Base-by-base conservation (phyloP, 2,888 invertebrate genomes). In the Phlogophora meticulosa region DNA sequence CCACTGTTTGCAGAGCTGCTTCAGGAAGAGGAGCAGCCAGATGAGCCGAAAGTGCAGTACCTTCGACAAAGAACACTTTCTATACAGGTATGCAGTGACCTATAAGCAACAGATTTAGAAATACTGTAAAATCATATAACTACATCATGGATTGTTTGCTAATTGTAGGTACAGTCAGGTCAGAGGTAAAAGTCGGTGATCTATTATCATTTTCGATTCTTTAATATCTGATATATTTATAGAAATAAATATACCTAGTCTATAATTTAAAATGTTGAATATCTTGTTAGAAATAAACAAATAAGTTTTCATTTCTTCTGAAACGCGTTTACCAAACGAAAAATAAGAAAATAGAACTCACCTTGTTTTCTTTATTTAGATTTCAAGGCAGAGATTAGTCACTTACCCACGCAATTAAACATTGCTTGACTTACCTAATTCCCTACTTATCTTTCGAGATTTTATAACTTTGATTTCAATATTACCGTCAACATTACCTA, bases 1-100 rank as follows among this genome's bases (percentile, higher is more conserved):
- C 95, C 95, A 1, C 83, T 94, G 20, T 95, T 95, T 72, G 91
- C 93, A 10, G 94, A 96, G 63, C 87, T 96, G 32, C 83, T 96
- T 28, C 90, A 96, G 65, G 94, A 96, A 56, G 94, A 94, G 56
- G 92, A 94, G 10, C 85, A 91, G 66, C 83, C 89, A 0, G 78
- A 85, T 2, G 89, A 90, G 24, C 82, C 87, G 5, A 67, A 61
- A n/a, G 63, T 63, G 15, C 78, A 81, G 36, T 9, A 80, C 3
- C 84, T 83, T 2, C 87, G 91, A 7, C 87, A 92, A 72, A 90
- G 95, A n/a, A 90, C 93, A 24, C 84, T 92, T 58, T 95, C 95
- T n/a, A 85, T 94, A 34, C 91, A 93, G 92, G 95, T 95, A 81
- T 46, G 53, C 56, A 13, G 7, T n/a, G 4, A 1, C 40, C 2